Conservation (phyloP, 2,888 invertebrate genomes). For the Argynnis bischoffii region DNA sequence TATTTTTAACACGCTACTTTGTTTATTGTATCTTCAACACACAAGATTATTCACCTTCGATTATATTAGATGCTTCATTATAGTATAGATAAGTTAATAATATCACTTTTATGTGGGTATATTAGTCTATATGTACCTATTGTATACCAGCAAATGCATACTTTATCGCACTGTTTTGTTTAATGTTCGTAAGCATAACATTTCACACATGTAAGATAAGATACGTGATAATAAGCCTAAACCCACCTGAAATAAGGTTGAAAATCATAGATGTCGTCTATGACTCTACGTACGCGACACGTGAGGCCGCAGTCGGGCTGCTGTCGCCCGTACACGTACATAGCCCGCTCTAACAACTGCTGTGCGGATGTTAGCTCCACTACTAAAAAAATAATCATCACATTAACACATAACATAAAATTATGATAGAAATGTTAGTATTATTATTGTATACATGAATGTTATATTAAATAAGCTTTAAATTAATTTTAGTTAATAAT, state of each 20-base stretch:
- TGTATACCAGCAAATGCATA: conserved; percentile 1
- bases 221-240: conserved; percentile 20
- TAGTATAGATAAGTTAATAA: too few relatives aligned
- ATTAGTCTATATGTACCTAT: background rate
- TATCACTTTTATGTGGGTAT: too few relatives aligned
- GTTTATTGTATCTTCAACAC: too few relatives aligned
- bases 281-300: conserved; percentile 74
- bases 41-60: too few relatives aligned
- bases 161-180: conserved; percentile 3
- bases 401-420: too few relatives aligned
- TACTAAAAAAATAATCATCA: conserved; percentile 47
- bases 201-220: conserved; percentile 14
- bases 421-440: too few relatives aligned
- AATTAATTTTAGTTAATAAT: background rate
- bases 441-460: background rate
- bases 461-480: conserved; percentile 5
- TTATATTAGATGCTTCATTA: too few relatives aligned
- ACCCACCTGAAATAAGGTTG: conserved; percentile 75
- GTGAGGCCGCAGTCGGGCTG: conserved; percentile 67
- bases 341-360: conserved; percentile 74
- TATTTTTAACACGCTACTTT: too few relatives aligned
- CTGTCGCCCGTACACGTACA: conserved; percentile 67
- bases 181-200: conserved; percentile 32
- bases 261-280: conserved; percentile 76
- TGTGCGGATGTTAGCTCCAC: conserved; percentile 71